phyloP scores from a whole-genome alignment of 1,140 invertebrate genomes.

The Mycetomoellerius zeteki region DNA sequence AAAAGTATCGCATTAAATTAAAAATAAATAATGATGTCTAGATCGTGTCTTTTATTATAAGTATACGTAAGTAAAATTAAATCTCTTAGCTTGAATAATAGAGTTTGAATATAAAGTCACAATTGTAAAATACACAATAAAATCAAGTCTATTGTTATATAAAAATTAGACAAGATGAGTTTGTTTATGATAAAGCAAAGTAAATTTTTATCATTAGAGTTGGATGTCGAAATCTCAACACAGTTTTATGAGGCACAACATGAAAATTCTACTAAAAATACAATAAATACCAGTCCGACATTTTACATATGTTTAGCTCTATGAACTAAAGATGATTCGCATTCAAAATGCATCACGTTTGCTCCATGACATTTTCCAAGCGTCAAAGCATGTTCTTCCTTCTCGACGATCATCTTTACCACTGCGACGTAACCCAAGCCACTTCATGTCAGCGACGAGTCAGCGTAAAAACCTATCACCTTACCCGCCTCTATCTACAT shows the following conservation, averaged over 20 bases:
- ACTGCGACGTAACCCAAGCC: slow-evolving; percentile 57
- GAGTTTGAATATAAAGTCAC: too few relatives aligned
- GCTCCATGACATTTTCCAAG: slow-evolving; percentile 48
- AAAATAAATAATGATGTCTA: neutral
- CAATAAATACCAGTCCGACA: neutral
- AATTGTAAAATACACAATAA: neutral
- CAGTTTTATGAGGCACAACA: neutral
- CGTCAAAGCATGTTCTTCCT: slow-evolving; percentile 51
- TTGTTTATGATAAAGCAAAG: neutral
- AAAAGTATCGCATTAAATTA: neutral
- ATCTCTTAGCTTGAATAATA: neutral
- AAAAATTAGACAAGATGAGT: neutral
- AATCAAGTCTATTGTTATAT: neutral
- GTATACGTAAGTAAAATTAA: neutral
- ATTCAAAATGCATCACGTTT: slow-evolving; percentile 57
- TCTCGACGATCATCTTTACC: slow-evolving; percentile 60
- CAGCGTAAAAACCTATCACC: slow-evolving; percentile 66
- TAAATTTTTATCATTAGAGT: neutral
- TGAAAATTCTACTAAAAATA: slow-evolving; percentile 17
- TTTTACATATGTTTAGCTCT: neutral
- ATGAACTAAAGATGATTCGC: slow-evolving; percentile 24
- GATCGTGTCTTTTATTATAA: neutral
- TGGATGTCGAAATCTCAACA: neutral
- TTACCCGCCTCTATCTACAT: slow-evolving; percentile 61
- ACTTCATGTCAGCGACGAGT: slow-evolving; percentile 61